Evolutionary conservation across 2,797 vertebrate species (phyloP), one percentile per base, ranked within the genome.

Genomic region (Pristis pectinata): DNA sequence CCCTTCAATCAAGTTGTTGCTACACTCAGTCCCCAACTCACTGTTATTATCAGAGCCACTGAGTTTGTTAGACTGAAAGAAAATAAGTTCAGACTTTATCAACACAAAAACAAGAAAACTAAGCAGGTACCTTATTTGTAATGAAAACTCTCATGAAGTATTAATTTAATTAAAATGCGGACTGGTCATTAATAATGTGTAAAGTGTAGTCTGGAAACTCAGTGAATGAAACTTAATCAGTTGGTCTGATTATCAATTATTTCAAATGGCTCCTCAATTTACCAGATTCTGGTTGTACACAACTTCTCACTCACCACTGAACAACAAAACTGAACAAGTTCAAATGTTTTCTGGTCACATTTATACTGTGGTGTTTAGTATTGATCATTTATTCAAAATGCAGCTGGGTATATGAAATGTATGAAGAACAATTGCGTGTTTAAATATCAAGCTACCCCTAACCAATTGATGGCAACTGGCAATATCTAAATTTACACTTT

Each of bases 131-230:
- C 97, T 97, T 97, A 98, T 97, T 97, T 97, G 98, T 98, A 98
- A 98, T 98, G 98, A 98, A 98, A 98, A 97, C 97, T 96, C 97
- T 98, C 98, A 98, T 99, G 98, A 99, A 99, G 97, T 98, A 99
- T 99, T 99, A 97, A 99, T 97, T 96, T 97, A 97, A 98, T 98
- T 98, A 98, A 98, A 98, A 98, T 93, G 98, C 98, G 98, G 97
- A 97, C 95, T 95, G 96, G 97, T 97, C 98, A 97, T 98, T 98
- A 98, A 98, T 97, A 97, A 97, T 96, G 96, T 97, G 97, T 97
- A 97, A 97, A 96, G 97, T 96, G 96, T 97, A 97, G 96, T 97
- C 96, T 95, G 70, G 95, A 96, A 96, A 96, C 97, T 96, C 95
- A 95, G 95, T 96, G 96, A 97, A 97, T 97, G 97, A 98, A 98